phyloP scores from a whole-genome alignment of 1,140 invertebrate species.

The Samia ricini region DNA sequence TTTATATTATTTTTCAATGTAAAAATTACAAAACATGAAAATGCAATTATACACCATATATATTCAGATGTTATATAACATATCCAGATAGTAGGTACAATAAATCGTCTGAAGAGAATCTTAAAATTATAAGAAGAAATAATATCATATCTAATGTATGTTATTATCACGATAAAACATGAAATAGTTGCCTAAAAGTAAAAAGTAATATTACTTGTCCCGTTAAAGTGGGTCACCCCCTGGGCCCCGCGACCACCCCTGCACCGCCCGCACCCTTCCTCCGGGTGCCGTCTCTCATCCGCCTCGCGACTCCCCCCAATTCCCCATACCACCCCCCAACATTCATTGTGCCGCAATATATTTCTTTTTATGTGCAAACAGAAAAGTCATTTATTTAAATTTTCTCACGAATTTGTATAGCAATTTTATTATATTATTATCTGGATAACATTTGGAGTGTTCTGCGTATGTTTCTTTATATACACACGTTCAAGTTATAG shows the following conservation, averaged over 20 bases:
- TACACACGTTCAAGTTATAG: constrained; percentile 35
- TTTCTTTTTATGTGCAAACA: constrained; percentile 78
- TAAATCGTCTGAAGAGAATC: too few species aligned
- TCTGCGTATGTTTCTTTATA: constrained; percentile 40
- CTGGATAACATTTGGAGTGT: constrained; percentile 72
- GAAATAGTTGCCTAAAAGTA: constrained; percentile 77
- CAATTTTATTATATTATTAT: constrained; percentile 78
- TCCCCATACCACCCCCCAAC: constrained; percentile 61
- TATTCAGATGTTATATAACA: too few species aligned
- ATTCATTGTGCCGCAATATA: constrained; percentile 77
- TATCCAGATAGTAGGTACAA: too few species aligned
- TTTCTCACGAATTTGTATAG: constrained; percentile 76
- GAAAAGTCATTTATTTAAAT: constrained; percentile 78
- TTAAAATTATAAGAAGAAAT: too few species aligned
- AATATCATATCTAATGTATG: constrained; percentile 40
- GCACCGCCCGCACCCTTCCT: constrained; percentile 29
- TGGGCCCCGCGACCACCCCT: constrained; percentile 32
- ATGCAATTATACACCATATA: too few species aligned
- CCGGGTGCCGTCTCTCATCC: constrained; percentile 51
- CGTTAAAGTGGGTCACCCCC: constrained; percentile 75
- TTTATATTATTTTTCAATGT: too few species aligned
- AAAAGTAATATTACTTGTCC: constrained; percentile 77
- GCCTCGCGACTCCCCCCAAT: constrained; percentile 57
- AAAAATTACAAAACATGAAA: too few species aligned
- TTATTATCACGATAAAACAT: constrained; percentile 72